Base-by-base conservation (phyloP, 2,113 vertebrate genomes). In the Synchiropus splendidus region DNA sequence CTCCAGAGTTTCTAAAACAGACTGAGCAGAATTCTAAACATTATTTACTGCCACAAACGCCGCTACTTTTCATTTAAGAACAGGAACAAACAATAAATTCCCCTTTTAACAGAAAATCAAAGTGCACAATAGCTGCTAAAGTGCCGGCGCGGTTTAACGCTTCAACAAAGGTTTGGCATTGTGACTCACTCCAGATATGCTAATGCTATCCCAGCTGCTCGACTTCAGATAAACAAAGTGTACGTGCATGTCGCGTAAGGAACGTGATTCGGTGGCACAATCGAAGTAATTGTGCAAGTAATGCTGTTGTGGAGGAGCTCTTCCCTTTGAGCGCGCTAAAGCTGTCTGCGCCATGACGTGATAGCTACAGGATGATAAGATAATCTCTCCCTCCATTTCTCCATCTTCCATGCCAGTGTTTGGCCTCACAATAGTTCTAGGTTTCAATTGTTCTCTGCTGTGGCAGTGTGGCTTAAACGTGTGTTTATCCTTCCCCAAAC, bases 401-500 rank as follows among this genome's bases (percentile, higher is more conserved):
- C 59, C 48, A 33, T 64, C 32, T 36, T 61, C 39, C 55, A 61
- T 58, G 64, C 68, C 61, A 51, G 49, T 63, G 54, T 58, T 61
- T 68, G 48, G 67, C 58, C 59, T 45, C 53, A 72, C 67, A 75
- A 70, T 72, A 63, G 54, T 64, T 68, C 42, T 37, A 72, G 63
- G 73, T 63, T 45, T 42, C 50, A 61, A 80, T 75, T 71, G 53
- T 73, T 63, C 57, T 60, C 44, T 21, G 45, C 64, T 42, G 54
- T 60, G 42, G 60, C 36, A 48, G 64, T 70, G 53, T 74, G 66
- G 72, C 74, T 84, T 75, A 77, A 64, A 81, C 61, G 66, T 59
- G 38, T 67, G 70, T 79, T 83, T 74, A 81, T 79, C 64, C 76
- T 42, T 61, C 58, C 53, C 69, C 63, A 82, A 83, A 77, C 74